Base-by-base conservation (phyloP, 2,113 vertebrate species). In the Heterotis niloticus region DNA sequence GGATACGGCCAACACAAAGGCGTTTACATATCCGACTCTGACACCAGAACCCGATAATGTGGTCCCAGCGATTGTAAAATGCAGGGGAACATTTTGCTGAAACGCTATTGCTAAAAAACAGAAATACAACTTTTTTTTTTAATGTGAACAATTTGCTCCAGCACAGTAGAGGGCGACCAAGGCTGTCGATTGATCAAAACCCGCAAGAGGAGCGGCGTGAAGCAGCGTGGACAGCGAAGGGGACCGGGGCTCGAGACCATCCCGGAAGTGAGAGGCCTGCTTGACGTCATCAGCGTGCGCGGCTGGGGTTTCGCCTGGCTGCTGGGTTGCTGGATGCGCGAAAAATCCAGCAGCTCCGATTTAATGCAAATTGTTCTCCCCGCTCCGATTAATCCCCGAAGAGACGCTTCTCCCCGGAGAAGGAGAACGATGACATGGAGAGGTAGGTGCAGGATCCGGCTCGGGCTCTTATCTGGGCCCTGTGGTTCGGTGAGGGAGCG, bases 301-400 rank as follows among this genome's bases (percentile, higher is more conserved):
- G 90, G 85, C 84, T 84, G 75, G 56, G 79, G 70, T 80, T 82
- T 83, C 80, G 83, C 85, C 85, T 85, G 74, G 74, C 59, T 64
- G 85, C 86, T 90, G 91, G 91, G 92, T 90, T 94, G 88, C 84
- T 83, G 88, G 82, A 90, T 92, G 92, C 90, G 90, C 84, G 91
- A 84, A 84, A 86, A 84, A 86, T 85, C 91, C 83, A 84, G 83
- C 81, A 89, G 86, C 88, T 88, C 87, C 85, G 89, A 88, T 89
- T 91, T 88, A 76, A 86, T 80, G 81, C 83, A 59, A 79, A 80
- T 84, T 86, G 81, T 81, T 44, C 34, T 44, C 34, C 7, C 34
- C 82, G 85, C 77, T 66, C 76, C 80, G 80, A 81, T 86, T 79
- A 82, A 82, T 80, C 84, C 78, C 80, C 78, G 76, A 79, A 65